phyloP scores from a whole-genome alignment of 2,888 invertebrate genomes.

The Dynastes tityus region DNA sequence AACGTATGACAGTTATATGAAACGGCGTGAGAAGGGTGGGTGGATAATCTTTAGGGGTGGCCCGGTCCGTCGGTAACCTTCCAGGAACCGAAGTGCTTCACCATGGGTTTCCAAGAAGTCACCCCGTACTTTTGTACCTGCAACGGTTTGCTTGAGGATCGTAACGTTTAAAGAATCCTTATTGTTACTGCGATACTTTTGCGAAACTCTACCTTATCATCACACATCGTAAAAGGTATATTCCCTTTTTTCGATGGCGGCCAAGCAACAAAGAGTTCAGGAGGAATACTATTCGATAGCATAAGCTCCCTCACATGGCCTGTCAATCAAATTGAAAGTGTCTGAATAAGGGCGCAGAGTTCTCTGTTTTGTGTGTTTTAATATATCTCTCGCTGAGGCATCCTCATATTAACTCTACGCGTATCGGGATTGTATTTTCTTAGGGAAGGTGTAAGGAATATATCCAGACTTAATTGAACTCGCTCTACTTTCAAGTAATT shows the following conservation, averaged over 20 bases:
- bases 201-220: slow-evolving; percentile 35
- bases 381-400: slow-evolving; percentile 37
- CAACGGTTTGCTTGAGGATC: slow-evolving; percentile 44
- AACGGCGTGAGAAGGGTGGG: slow-evolving; percentile 52
- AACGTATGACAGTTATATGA: slow-evolving; percentile 56
- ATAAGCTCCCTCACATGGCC: slow-evolving; percentile 55
- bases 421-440: neutral
- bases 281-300: slow-evolving; percentile 51
- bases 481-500: no score
- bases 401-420: neutral
- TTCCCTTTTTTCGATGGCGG: slow-evolving; percentile 28
- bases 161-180: slow-evolving; percentile 34
- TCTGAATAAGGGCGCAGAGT: slow-evolving; percentile 48
- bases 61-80: slow-evolving; percentile 50
- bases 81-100: slow-evolving; percentile 51
- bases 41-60: slow-evolving; percentile 53
- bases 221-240: slow-evolving; percentile 21
- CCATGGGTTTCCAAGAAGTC: slow-evolving; percentile 56
- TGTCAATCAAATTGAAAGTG: slow-evolving; percentile 54
- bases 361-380: slow-evolving; percentile 48
- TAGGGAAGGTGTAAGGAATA: no score
- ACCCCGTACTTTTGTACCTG: slow-evolving; percentile 59
- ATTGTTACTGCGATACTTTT: slow-evolving; percentile 34
- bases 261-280: slow-evolving; percentile 55
- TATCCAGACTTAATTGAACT: no score